Base-by-base conservation (phyloP, 2,888 invertebrate species). In the Drosophila nigricruria region DNA sequence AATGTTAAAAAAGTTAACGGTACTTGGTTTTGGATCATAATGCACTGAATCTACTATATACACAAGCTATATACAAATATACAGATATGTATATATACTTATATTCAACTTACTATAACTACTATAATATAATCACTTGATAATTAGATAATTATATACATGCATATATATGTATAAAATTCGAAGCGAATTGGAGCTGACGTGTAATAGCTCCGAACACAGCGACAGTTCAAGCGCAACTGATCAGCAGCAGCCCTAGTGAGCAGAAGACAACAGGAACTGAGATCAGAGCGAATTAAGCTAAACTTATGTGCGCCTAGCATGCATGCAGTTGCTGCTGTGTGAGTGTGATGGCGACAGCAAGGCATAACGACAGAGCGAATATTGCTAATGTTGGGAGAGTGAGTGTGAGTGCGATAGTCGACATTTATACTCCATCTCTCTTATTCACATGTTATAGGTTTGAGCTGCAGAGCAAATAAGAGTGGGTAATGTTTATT, bases 111-210 rank as follows among this genome's bases (percentile, higher is more conserved):
- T 14, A 14, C 14, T 14, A 38, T 8, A 16, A n/a, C n/a, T n/a
- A n/a, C 8, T 38, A 0, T n/a, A 38, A 38, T n/a, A n/a, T n/a
- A 38, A 8, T 38, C n/a, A 38, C 42, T 20, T 42, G 10, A 1
- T 20, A 27, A 27, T n/a, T n/a, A n/a, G 27, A 27, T 27, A n/a
- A 38, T 1, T n/a, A 40, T 1, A 10, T 9, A 40, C 20, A 42
- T 6, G 16, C 5, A 25, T 14, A 25, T 14, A 16, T 16, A 36
- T 36, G 6, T 16, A 36, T 16, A 38, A 38, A n/a, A 8, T 1
- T 3, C n/a, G 2, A n/a, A 38, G 8, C n/a, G 6, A 5, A 14
- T 4, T 14, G 6, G 0, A 14, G 2, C 0, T 6, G n/a, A 38
- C 1, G 38, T 4, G 5, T 1, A 5, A 0, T 0, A 42, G 0